Percentiles rank a stretch among this genome's conserved stretches.
These are phyloP conservation scores for Aplysina aerophoba DNA, from an alignment of 37 sponge, comb jelly and placozoan genomes.

Conservation along the genomic window DNA sequence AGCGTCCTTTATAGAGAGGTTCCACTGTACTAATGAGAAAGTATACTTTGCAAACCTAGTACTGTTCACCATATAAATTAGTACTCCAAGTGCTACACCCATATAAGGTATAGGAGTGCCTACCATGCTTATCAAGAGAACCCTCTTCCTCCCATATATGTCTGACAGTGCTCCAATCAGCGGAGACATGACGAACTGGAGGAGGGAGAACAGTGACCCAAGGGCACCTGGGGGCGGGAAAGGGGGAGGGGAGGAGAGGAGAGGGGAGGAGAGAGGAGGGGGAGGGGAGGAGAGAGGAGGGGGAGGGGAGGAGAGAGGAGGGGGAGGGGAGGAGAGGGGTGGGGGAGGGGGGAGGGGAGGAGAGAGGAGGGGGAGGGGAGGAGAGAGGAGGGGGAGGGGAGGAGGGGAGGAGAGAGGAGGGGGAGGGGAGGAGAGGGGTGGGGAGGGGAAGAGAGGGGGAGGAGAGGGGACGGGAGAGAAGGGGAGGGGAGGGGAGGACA, in stretches of 20 bases:
- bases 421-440: too few relatives aligned
- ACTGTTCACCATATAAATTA: not conserved
- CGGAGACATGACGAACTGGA: slow-evolving; percentile 86
- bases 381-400: not conserved
- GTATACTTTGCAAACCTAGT: not conserved
- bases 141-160: slow-evolving; percentile 77
- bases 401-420: not conserved
- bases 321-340: slow-evolving; percentile 74
- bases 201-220: slow-evolving; percentile 87
- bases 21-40: too few relatives aligned
- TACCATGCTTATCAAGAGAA: slow-evolving; percentile 78
- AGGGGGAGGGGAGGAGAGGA: not conserved
- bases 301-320: slow-evolving; percentile 78
- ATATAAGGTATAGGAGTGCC: slow-evolving; percentile 16
- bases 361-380: not conserved
- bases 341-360: not conserved
- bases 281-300: not conserved
- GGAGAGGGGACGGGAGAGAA: not conserved
- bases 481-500: too few relatives aligned
- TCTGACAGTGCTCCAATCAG: slow-evolving; percentile 87
- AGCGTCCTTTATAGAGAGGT: too few relatives aligned
- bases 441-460: too few relatives aligned
- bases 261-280: not conserved
- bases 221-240: slow-evolving; percentile 64
- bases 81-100: not conserved